Evolutionary conservation across 2,797 vertebrate genomes (phyloP).

Genomic region (Mus minutoides): DNA sequence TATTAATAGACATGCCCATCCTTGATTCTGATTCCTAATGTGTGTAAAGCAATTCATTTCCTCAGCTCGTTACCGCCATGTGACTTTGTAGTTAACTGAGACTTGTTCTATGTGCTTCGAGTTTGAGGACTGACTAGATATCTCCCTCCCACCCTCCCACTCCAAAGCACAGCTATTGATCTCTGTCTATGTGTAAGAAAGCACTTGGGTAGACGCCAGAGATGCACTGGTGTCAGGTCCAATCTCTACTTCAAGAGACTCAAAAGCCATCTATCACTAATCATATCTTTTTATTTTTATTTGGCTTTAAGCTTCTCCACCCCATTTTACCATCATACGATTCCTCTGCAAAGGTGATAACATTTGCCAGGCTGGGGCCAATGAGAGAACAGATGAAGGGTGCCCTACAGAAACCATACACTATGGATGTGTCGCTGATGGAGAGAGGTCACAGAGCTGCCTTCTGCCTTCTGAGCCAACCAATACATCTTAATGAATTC

Average conservation of each 20-base stretch:
- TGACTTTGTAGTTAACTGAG: neutral
- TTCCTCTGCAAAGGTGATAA: neutral
- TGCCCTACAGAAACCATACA: neutral
- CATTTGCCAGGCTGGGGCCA: neutral
- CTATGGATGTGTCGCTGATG: neutral
- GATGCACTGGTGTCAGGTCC: neutral
- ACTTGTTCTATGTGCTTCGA: neutral
- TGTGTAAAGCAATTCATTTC: neutral
- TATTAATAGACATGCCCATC: neutral
- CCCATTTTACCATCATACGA: neutral
- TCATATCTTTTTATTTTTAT: neutral
- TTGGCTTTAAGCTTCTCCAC: neutral
- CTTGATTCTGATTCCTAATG: neutral
- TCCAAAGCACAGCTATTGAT: neutral
- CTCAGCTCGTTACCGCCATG: neutral
- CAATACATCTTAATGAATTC: neutral
- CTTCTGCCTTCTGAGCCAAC: conserved; percentile 7
- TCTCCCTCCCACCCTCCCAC: neutral
- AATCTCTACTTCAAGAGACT: neutral
- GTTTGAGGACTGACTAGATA: neutral
- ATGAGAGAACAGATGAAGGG: neutral
- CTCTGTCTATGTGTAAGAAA: neutral
- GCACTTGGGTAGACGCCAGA: neutral
- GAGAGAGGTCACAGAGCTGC: neutral
- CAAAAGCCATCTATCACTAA: neutral